A percentile compares a stretch with the other conserved stretches of the same genome.
These are phyloP conservation scores for Parambassis ranga DNA, from an alignment of 2,797 vertebrate species.

Conservation along the genomic window DNA sequence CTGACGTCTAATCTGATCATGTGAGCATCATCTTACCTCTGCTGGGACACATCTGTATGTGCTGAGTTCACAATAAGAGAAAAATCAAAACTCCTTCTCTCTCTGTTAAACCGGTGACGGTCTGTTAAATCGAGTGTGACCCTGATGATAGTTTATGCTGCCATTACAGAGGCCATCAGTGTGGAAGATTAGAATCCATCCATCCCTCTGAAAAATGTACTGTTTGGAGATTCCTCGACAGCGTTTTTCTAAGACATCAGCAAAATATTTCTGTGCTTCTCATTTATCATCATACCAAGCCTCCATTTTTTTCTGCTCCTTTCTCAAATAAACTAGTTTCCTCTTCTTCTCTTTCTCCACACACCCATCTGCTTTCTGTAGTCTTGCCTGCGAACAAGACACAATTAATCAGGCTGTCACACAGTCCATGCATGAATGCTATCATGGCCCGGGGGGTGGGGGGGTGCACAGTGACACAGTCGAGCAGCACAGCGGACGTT, in stretches of 20 bases:
- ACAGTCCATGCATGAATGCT: conserved; percentile 39
- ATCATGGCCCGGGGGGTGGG: conserved; percentile 35
- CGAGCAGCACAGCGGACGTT: conserved; percentile 34
- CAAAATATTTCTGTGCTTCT: conserved; percentile 49
- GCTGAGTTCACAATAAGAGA: conserved; percentile 39
- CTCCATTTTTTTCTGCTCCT: too few species aligned
- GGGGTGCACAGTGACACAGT: conserved; percentile 40
- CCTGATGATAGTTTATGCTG: conserved; percentile 49
- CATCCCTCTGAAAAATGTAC: conserved; percentile 52
- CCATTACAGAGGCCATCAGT: conserved; percentile 46
- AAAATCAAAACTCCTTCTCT: conserved; percentile 32
- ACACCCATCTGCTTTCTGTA: conserved; percentile 53
- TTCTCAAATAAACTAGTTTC: conserved; percentile 56
- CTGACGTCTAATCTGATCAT: conserved; percentile 61
- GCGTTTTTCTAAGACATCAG: conserved; percentile 58
- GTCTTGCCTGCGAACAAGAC: conserved; percentile 46
- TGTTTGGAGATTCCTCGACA: conserved; percentile 49
- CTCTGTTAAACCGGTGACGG: conserved; percentile 9
- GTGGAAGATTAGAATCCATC: conserved; percentile 47
- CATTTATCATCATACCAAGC: conserved; percentile 60
- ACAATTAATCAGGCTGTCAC: conserved; percentile 73
- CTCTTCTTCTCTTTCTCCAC: conserved; percentile 32
- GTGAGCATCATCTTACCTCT: conserved; percentile 32
- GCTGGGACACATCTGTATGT: conserved; percentile 36
- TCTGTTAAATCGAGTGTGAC: conserved; percentile 47